phyloP scores from a whole-genome alignment of 2,113 vertebrate genomes.

The Pseudolaguvia tuberculata region DNA sequence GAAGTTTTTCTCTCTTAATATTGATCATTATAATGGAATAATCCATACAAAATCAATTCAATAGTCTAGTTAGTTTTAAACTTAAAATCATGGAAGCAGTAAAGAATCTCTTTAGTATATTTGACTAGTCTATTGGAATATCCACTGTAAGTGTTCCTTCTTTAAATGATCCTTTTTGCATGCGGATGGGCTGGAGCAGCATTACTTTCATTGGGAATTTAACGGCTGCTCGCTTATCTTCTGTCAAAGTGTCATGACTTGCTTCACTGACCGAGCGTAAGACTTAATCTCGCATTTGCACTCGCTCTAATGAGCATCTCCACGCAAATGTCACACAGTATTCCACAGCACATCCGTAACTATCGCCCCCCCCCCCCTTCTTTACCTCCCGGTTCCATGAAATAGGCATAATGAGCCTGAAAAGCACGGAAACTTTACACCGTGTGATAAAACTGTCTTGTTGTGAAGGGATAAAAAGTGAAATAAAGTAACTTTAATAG shows the following conservation, averaged over 20 bases:
- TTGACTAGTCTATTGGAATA: background rate
- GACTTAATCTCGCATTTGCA: constrained; percentile 38
- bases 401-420: constrained; percentile 2
- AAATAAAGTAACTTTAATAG: background rate
- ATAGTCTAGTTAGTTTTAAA: background rate
- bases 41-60: no score
- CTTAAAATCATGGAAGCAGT: no score
- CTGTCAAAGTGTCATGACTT: constrained; percentile 29
- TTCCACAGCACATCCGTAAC: background rate
- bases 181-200: background rate
- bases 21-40: background rate
- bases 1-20: no score
- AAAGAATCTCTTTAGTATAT: background rate
- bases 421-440: constrained; percentile 13
- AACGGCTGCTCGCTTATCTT: constrained; percentile 18
- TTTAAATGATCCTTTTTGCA: background rate
- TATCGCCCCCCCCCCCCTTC: background rate
- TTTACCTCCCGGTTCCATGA: background rate
- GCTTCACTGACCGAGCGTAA: constrained; percentile 15
- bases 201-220: background rate
- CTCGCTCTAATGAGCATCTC: constrained; percentile 21
- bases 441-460: background rate
- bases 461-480: background rate
- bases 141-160: background rate
- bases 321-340: constrained; percentile 12